A percentile compares a stretch with the other conserved stretches of the same genome.
These are phyloP conservation scores for Plutomurus gul DNA, from an alignment of 1,140 invertebrate genomes.

Conservation along the genomic window DNA sequence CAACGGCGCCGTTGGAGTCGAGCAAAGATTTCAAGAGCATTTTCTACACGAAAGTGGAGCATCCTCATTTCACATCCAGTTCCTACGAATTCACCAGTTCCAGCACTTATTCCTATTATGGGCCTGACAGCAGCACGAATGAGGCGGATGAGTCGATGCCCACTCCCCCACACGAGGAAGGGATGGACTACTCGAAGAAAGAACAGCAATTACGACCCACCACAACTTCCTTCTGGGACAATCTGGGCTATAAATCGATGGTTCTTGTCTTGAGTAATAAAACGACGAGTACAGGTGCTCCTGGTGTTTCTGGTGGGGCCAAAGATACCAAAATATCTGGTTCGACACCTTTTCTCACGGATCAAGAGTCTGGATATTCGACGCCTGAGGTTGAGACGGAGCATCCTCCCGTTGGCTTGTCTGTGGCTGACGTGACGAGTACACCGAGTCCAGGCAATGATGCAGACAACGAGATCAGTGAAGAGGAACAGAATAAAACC, in stretches of 20 bases:
- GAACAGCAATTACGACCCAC: conserved; percentile 35
- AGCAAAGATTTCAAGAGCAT: conserved; percentile 30
- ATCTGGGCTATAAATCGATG: conserved; percentile 32
- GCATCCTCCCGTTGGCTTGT: neutral
- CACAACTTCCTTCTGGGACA: conserved; percentile 37
- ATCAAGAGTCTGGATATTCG: conserved; percentile 22
- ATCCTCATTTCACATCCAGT: conserved; percentile 46
- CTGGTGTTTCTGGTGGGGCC: neutral
- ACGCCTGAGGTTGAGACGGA: conserved; percentile 47
- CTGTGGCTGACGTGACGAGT: neutral
- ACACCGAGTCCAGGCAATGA: conserved; percentile 10
- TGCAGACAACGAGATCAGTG: conserved; percentile 46
- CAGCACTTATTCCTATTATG: conserved; percentile 39
- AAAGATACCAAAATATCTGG: neutral
- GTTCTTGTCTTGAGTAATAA: neutral
- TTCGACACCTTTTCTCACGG: conserved; percentile 5
- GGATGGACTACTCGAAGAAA: neutral
- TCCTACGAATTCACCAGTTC: conserved; percentile 39
- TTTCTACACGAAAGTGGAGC: conserved; percentile 43
- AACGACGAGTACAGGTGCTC: neutral
- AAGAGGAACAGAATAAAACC: conserved; percentile 18
- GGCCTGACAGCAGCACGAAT: conserved; percentile 29
- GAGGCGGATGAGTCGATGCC: conserved; percentile 7
- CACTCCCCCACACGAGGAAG: neutral
- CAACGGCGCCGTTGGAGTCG: conserved; percentile 7